Percentiles rank a stretch among this genome's conserved stretches.
Evolutionary conservation across 2,888 invertebrate species (phyloP).

Genomic region (Coenonympha arcania): DNA sequence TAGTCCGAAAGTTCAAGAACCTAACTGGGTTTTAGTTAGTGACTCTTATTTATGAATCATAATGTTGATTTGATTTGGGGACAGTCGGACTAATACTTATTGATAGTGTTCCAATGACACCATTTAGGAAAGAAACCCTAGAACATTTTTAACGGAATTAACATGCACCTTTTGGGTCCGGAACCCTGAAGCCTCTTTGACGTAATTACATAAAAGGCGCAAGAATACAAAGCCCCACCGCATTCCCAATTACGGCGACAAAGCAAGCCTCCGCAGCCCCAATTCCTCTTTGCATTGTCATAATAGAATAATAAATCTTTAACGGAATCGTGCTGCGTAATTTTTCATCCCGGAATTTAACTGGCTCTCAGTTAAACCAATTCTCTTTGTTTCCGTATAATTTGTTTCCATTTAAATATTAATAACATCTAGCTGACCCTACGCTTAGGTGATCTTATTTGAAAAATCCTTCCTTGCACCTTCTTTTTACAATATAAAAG

Average conservation of each 20-base stretch:
- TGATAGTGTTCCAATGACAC: no score
- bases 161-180: no score
- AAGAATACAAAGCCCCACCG: conserved; percentile 1
- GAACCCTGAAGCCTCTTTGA: no score
- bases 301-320: conserved; percentile 12
- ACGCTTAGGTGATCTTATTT: no score
- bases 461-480: no score
- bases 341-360: conserved; percentile 3
- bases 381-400: background rate
- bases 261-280: conserved; percentile 1
- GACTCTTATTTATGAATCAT: no score
- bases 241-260: conserved; percentile 4
- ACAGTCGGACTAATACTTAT: no score
- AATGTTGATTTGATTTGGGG: no score
- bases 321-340: background rate
- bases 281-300: conserved; percentile 12
- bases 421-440: background rate
- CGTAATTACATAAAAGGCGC: conserved; percentile 1
- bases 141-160: no score
- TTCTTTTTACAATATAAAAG: no score
- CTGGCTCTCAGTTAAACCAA: conserved; percentile 4
- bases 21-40: no score
- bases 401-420: background rate
- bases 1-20: background rate
- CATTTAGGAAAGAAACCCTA: no score